These are phyloP conservation scores for Drosophila mimica DNA, from an alignment of 2,888 invertebrate genomes.

Conservation along the genomic window DNA sequence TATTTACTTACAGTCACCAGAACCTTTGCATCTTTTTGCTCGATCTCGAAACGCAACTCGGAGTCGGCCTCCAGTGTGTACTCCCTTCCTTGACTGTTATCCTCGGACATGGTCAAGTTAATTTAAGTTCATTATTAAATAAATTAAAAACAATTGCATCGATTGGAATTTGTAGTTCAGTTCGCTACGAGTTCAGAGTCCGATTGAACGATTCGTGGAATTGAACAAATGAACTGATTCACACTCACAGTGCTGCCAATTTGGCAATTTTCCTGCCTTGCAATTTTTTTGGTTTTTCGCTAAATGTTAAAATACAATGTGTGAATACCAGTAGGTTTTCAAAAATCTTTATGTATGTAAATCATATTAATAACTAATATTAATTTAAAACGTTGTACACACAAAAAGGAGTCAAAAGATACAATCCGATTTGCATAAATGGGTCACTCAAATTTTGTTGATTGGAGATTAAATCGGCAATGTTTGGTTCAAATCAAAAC, in stretches of 20 bases:
- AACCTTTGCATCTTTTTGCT: slow-evolving; percentile 93
- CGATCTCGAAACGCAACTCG: slow-evolving; percentile 97
- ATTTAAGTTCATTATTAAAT: background rate
- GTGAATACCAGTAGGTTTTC: background rate
- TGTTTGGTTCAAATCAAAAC: background rate
- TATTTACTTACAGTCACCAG: slow-evolving; percentile 88
- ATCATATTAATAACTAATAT: background rate
- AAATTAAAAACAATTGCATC: slow-evolving; percentile 4
- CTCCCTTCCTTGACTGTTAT: slow-evolving; percentile 85
- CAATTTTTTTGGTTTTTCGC: background rate
- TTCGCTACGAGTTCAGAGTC: background rate
- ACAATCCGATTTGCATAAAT: background rate
- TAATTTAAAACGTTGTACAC: background rate
- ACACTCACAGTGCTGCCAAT: background rate
- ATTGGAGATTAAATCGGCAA: background rate
- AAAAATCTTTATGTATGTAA: background rate
- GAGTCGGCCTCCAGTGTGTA: slow-evolving; percentile 94
- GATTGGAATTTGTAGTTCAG: background rate
- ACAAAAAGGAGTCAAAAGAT: background rate
- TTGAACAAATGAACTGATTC: background rate
- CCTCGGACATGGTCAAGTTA: slow-evolving; percentile 66
- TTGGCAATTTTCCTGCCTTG: background rate
- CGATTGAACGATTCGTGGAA: background rate
- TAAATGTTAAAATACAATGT: background rate
- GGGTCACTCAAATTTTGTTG: background rate